phyloP scores from a whole-genome alignment of 2,797 vertebrate genomes.

The Limnodromus scolopaceus region DNA sequence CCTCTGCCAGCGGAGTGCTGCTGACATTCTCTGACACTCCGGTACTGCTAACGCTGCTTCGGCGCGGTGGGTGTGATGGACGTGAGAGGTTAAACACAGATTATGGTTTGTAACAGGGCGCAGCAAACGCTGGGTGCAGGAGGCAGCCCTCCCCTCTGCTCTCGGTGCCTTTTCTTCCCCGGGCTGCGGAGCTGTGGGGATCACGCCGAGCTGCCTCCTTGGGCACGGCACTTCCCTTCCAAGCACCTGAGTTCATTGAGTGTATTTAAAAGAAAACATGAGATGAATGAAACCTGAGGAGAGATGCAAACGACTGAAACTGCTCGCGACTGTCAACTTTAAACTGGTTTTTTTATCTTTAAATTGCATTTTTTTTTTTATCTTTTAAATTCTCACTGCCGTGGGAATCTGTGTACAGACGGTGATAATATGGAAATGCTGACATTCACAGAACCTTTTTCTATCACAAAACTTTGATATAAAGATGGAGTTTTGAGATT shows the following conservation, averaged over 20 bases:
- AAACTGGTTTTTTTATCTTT: constrained; percentile 31
- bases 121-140: neutral
- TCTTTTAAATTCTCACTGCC: constrained; percentile 36
- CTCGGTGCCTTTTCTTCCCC: neutral
- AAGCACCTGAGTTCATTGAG: neutral
- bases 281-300: neutral
- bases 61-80: neutral
- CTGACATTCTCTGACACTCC: neutral
- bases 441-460: constrained; percentile 44
- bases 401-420: constrained; percentile 14
- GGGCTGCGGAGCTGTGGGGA: neutral
- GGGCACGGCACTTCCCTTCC: neutral
- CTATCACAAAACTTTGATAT: constrained; percentile 17
- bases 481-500: constrained; percentile 28
- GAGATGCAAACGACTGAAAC: neutral
- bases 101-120: neutral
- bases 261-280: neutral
- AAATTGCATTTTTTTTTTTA: neutral
- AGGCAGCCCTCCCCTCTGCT: neutral
- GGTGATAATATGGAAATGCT: constrained; percentile 51
- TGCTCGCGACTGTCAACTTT: neutral
- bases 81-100: neutral
- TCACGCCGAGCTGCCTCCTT: neutral
- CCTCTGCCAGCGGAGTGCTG: neutral
- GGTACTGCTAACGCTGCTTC: neutral